A percentile compares a stretch with the other conserved stretches of the same genome.
Conservation (phyloP, 2,113 vertebrate species). For the Phyllostomus discolor region DNA sequence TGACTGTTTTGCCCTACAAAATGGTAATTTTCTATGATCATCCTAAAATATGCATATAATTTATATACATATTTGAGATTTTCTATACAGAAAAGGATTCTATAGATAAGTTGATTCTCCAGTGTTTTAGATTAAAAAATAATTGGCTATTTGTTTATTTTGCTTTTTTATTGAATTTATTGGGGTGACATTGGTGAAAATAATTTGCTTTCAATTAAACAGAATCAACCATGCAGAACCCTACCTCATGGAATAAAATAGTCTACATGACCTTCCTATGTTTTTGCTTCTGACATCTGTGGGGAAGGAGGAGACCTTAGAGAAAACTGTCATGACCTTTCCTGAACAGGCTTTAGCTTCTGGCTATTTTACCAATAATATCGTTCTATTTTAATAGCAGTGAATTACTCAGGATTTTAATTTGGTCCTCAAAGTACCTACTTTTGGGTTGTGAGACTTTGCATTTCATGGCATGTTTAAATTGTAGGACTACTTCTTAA, state of each 20-base stretch:
- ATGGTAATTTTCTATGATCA: neutral
- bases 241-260: neutral
- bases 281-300: neutral
- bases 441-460: neutral
- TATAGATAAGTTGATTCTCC: neutral
- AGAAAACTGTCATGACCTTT: neutral
- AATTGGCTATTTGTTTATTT: no score
- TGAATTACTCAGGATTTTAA: neutral
- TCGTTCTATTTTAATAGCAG: conserved; percentile 25
- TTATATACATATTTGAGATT: neutral
- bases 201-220: conserved; percentile 18
- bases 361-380: neutral
- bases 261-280: neutral
- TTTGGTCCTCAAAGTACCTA: conserved; percentile 10
- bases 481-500: neutral
- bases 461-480: conserved; percentile 6
- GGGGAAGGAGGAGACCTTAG: neutral
- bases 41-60: neutral
- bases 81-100: neutral
- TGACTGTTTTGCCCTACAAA: neutral
- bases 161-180: no score
- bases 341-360: neutral
- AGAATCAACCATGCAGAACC: neutral
- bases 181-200: neutral
- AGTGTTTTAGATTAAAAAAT: neutral